Conservation (phyloP, 2,888 invertebrate genomes). For the Amphiduros pacificus region DNA sequence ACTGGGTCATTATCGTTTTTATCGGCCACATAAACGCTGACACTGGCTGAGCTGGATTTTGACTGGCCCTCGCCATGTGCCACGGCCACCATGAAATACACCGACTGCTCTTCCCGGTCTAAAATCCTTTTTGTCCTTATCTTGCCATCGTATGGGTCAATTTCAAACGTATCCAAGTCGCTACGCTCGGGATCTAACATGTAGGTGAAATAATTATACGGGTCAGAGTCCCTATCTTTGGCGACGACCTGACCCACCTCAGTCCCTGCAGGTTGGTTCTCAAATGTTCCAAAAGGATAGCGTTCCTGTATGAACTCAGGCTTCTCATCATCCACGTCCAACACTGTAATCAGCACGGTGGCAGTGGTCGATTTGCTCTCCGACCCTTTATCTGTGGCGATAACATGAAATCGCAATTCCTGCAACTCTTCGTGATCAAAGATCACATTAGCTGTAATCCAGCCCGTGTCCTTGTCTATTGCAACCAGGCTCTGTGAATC, state of each 20-base stretch:
- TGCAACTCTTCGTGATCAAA: conserved; percentile 26
- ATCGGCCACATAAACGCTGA: conserved; percentile 27
- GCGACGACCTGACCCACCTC: conserved; percentile 24
- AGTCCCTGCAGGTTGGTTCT: conserved; percentile 21
- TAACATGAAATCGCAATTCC: conserved; percentile 37
- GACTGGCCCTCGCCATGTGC: conserved; percentile 13
- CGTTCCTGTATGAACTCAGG: conserved; percentile 23
- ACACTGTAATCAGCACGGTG: conserved; percentile 37
- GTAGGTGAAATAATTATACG: conserved; percentile 20
- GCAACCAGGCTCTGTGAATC: conserved; percentile 2
- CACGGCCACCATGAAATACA: conserved; percentile 22
- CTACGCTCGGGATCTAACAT: conserved; percentile 11
- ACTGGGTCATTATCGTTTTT: conserved; percentile 30
- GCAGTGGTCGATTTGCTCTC: conserved; percentile 39
- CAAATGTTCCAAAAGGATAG: conserved; percentile 23
- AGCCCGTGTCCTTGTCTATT: conserved; percentile 23
- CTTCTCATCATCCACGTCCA: conserved; percentile 36
- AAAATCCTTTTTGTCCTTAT: conserved; percentile 21
- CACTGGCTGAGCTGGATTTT: conserved; percentile 25
- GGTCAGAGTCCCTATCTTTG: conserved; percentile 23
- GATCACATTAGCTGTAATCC: conserved; percentile 20
- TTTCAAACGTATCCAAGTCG: conserved; percentile 12
- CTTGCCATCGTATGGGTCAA: conserved; percentile 22
- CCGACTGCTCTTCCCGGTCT: conserved; percentile 25
- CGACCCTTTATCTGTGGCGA: conserved; percentile 43